Percentiles rank a stretch among this genome's conserved stretches.
phyloP scores from a whole-genome alignment of 2,888 invertebrate species.

The Volucella bombylans region DNA sequence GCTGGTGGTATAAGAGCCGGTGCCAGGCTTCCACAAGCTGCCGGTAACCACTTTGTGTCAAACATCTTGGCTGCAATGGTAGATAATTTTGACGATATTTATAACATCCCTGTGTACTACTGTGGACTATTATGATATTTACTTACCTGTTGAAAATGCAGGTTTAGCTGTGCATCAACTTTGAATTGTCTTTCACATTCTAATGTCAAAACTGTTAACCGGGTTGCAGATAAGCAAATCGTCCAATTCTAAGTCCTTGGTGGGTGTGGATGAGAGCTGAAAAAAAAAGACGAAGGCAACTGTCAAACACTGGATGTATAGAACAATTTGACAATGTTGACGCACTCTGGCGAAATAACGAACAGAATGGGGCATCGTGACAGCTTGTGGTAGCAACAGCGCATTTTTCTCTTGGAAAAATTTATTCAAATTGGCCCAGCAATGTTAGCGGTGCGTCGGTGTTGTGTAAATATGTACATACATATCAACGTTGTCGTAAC shows the following conservation, averaged over 20 bases:
- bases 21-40: slow-evolving; percentile 81
- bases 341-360: slow-evolving; percentile 27
- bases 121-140: neutral
- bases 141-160: slow-evolving; percentile 53
- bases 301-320: slow-evolving; percentile 9
- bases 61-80: slow-evolving; percentile 76
- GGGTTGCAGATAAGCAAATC: slow-evolving; percentile 3
- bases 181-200: slow-evolving; percentile 51
- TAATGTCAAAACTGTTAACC: slow-evolving; percentile 2
- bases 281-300: slow-evolving; percentile 12
- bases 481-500: no score
- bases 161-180: slow-evolving; percentile 33
- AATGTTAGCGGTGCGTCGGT: slow-evolving; percentile 10
- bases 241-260: slow-evolving; percentile 19
- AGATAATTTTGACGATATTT: neutral
- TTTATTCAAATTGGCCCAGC: slow-evolving; percentile 21
- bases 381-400: neutral
- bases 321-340: slow-evolving; percentile 19
- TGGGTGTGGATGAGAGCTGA: neutral
- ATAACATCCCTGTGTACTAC: neutral
- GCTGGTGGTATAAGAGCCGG: slow-evolving; percentile 85
- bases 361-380: neutral
- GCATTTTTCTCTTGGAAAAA: neutral
- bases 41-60: slow-evolving; percentile 81
- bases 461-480: no score